Evolutionary conservation across 2,797 vertebrate genomes (phyloP).

Genomic region (Brachyalestes nurse): DNA sequence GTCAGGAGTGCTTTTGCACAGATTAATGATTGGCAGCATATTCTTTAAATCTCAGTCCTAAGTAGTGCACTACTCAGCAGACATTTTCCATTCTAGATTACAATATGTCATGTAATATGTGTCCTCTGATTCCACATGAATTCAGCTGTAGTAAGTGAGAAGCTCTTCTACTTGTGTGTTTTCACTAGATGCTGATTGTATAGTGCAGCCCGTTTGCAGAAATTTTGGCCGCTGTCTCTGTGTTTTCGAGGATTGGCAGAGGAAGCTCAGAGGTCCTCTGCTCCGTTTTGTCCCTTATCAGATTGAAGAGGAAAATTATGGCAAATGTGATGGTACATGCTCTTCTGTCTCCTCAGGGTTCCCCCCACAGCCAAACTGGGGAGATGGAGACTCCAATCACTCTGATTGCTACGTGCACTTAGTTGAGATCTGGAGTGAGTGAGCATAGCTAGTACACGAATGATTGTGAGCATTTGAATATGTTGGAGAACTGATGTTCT

Average conservation of each 20-base stretch:
- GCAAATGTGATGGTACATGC: background rate
- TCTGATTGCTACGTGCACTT: background rate
- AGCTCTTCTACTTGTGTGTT: background rate
- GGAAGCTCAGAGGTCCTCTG: background rate
- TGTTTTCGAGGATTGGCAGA: too few species aligned
- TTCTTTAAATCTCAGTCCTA: conserved; percentile 3
- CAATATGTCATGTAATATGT: background rate
- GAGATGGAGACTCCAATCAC: background rate
- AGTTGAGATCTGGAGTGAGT: background rate
- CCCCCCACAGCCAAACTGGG: background rate
- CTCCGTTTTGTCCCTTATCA: background rate
- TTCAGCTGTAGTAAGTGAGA: conserved; percentile 18
- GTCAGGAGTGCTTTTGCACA: background rate
- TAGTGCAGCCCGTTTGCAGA: background rate
- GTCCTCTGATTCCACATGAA: conserved; percentile 27
- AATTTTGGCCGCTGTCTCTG: background rate
- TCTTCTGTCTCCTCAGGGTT: background rate
- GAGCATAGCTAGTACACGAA: too few species aligned
- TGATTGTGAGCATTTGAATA: too few species aligned
- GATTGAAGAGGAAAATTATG: background rate
- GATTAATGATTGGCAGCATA: background rate
- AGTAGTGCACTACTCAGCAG: background rate
- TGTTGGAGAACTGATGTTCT: background rate
- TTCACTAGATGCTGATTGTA: conserved; percentile 3
- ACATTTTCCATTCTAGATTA: conserved; percentile 23